Percentiles rank a stretch among this genome's conserved stretches.
Conservation (phyloP, 1,140 invertebrate genomes). For the Varroa destructor region DNA sequence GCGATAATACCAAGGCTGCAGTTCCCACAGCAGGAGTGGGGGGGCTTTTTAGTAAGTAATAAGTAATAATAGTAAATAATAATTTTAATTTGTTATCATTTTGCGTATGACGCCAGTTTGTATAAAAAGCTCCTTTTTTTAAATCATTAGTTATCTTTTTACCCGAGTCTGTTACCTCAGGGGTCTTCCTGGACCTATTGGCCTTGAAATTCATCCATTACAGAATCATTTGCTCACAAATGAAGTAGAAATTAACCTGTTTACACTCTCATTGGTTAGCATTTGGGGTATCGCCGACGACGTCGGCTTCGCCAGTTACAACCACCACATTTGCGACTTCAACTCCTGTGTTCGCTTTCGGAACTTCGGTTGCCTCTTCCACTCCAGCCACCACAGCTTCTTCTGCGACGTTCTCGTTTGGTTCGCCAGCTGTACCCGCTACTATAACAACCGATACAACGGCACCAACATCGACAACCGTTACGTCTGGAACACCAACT, state of each 20-base stretch:
- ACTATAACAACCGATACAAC: too few species aligned
- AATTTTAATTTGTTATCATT: too few species aligned
- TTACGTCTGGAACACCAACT: too few species aligned
- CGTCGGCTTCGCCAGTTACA: not conserved
- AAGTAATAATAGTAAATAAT: too few species aligned
- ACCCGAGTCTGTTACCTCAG: not conserved
- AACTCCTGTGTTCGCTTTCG: conserved; percentile 9
- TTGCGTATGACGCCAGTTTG: too few species aligned
- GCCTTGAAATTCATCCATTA: not conserved
- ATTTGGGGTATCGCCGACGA: not conserved
- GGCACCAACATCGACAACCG: too few species aligned
- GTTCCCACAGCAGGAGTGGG: too few species aligned
- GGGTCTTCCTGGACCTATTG: too few species aligned
- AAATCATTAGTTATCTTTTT: not conserved
- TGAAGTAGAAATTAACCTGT: not conserved
- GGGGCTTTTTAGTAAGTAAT: too few species aligned
- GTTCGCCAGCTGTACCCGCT: too few species aligned
- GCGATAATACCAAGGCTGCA: not conserved
- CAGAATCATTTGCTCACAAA: not conserved
- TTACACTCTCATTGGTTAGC: not conserved
- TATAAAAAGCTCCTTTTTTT: too few species aligned
- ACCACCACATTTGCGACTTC: not conserved
- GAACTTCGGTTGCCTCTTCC: not conserved
- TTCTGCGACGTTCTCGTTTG: too few species aligned
- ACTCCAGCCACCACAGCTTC: not conserved